Percentiles rank a stretch among this genome's conserved stretches.
These are phyloP conservation scores for Phycodurus eques DNA, from an alignment of 2,113 vertebrate genomes.

Conservation along the genomic window DNA sequence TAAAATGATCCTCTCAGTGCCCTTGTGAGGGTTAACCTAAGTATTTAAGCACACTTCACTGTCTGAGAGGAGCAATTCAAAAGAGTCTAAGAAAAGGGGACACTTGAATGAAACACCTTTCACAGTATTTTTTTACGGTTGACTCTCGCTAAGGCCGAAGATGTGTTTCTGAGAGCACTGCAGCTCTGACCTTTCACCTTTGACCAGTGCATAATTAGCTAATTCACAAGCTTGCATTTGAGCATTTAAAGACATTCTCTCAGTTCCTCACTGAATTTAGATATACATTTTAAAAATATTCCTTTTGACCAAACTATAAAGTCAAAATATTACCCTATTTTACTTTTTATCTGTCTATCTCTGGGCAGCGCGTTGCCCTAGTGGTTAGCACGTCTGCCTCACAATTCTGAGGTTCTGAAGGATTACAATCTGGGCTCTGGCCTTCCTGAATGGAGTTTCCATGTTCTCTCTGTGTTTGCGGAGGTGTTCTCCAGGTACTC, in stretches of 20 bases:
- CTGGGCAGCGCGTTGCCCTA: too few relatives aligned
- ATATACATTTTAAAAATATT: not conserved
- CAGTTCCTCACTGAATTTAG: not conserved
- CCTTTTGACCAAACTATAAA: not conserved
- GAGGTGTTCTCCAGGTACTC: too few relatives aligned
- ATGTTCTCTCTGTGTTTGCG: too few relatives aligned
- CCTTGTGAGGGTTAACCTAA: slow-evolving; percentile 1
- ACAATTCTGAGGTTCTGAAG: too few relatives aligned
- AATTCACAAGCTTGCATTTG: not conserved
- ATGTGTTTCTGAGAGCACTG: not conserved
- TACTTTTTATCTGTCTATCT: too few relatives aligned
- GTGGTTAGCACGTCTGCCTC: too few relatives aligned
- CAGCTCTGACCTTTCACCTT: not conserved
- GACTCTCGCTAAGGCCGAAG: not conserved
- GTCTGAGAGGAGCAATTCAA: slow-evolving; percentile 3
- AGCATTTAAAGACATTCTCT: not conserved
- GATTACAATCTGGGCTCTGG: too few relatives aligned
- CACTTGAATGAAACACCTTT: slow-evolving; percentile 3
- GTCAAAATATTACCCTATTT: too few relatives aligned
- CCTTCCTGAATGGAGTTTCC: too few relatives aligned
- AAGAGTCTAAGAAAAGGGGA: slow-evolving; percentile 5
- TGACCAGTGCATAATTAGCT: not conserved
- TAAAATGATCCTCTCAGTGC: not conserved
- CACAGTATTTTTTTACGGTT: slow-evolving; percentile 2
- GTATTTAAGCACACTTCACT: not conserved